Base-by-base conservation (phyloP, 2,888 invertebrate species). In the Campaea margaritaria region DNA sequence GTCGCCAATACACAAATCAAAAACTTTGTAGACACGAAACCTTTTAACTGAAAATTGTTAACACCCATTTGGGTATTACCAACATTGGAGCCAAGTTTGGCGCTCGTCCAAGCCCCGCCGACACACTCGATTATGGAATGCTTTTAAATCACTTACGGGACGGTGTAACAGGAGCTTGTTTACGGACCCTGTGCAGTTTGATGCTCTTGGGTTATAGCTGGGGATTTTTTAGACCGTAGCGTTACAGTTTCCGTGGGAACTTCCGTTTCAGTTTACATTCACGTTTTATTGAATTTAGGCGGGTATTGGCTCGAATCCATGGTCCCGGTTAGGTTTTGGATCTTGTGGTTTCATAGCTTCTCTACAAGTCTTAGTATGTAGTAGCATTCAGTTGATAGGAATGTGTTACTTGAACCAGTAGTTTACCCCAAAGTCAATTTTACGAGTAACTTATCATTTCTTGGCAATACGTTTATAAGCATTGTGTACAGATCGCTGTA, bases 101-200 rank as follows among this genome's bases (percentile, higher is more conserved):
- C 81, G 31, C 41, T 38, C 55, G 52, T 73, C 83, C 83, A 82
- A 72, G 45, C 47, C 57, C 54, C 59, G 60, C 59, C 62, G 67
- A 71, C 74, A 73, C 77, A 79, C 84, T 82, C 80, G 81, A 84
- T 86, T 84, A 85, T 82, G 79, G 79, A 81, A 77, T 62, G 82
- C 82, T 86, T 85, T 85, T 85, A 85, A 86, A 88, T 86, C 87
- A 87, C 81, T 87, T 83, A 83, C 78, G 67, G 76, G 69, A 65
- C 72, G 73, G 72, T 78, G 71, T 79, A 76, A 75, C 69, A 68
- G 70, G 67, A 64, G 74, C 76, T 81, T 84, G 85, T 86, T 86
- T 85, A 81, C 81, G 69, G 70, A 78, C 79, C 72, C 73, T 62
- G 64, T 62, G 68, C 69, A 71, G 73, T 75, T 73, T 65, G 67